phyloP scores from a whole-genome alignment of 2,113 vertebrate species.

The Shinisaurus crocodilurus region DNA sequence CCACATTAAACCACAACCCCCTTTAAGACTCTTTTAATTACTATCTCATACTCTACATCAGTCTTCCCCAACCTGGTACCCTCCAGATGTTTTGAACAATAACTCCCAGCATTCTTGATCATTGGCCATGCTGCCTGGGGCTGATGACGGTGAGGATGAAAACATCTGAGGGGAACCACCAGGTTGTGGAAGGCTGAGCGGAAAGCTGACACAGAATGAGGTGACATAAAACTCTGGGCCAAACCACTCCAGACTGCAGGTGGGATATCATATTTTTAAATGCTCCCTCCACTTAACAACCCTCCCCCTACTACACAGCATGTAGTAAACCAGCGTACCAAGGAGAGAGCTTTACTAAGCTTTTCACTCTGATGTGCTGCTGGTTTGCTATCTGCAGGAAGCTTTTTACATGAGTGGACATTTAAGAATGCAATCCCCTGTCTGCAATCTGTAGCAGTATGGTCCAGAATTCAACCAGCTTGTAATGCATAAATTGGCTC shows the following conservation, averaged over 20 bases:
- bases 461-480: not conserved
- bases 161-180: too few species aligned
- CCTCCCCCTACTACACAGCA: too few species aligned
- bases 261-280: not conserved
- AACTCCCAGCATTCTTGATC: too few species aligned
- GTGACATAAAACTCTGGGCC: not conserved
- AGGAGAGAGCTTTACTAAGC: not conserved
- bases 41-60: not conserved
- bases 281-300: not conserved
- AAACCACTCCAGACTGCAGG: not conserved
- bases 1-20: not conserved
- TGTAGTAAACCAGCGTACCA: not conserved
- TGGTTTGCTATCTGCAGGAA: not conserved
- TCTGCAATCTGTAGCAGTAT: not conserved
- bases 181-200: not conserved
- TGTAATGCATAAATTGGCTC: not conserved
- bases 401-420: not conserved
- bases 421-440: not conserved
- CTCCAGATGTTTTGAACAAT: too few species aligned
- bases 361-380: not conserved
- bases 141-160: too few species aligned
- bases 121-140: too few species aligned
- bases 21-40: not conserved
- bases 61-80: too few species aligned
- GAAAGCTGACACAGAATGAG: not conserved